phyloP scores from a whole-genome alignment of 2,888 invertebrate genomes.

The Thelaira solivaga region DNA sequence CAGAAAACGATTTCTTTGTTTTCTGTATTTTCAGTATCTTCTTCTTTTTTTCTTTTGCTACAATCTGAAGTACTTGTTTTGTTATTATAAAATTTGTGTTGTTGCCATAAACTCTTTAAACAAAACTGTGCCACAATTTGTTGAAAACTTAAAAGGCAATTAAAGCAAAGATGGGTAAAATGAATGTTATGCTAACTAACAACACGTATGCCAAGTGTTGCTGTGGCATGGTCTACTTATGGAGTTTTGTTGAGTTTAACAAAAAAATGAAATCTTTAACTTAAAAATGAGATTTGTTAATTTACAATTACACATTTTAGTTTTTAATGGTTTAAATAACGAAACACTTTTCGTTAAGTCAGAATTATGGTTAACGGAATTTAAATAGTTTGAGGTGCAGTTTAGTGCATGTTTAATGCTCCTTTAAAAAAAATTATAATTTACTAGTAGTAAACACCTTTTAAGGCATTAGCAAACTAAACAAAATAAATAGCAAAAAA shows the following conservation, averaged over 20 bases:
- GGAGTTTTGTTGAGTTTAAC: not conserved
- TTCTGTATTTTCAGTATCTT: too few relatives aligned
- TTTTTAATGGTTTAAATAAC: not conserved
- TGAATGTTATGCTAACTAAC: slow-evolving; percentile 20
- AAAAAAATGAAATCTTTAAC: too few relatives aligned
- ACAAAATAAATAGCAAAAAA: too few relatives aligned
- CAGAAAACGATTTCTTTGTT: too few relatives aligned
- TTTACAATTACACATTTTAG: not conserved
- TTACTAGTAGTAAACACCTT: slow-evolving; percentile 3
- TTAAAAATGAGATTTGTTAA: not conserved
- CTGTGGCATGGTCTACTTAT: slow-evolving; percentile 7
- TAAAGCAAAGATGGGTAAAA: slow-evolving; percentile 11
- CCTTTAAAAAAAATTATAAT: slow-evolving; percentile 11
- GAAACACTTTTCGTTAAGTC: not conserved
- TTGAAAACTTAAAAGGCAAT: slow-evolving; percentile 25
- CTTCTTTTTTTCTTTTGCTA: too few relatives aligned
- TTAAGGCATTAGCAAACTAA: not conserved
- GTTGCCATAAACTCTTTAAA: slow-evolving; percentile 12
- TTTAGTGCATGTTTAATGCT: slow-evolving; percentile 4
- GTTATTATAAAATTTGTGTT: slow-evolving; percentile 2
- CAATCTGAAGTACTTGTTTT: not conserved
- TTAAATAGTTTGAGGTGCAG: slow-evolving; percentile 31
- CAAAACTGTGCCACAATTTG: slow-evolving; percentile 35
- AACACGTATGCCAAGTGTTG: not conserved
- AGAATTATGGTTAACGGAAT: not conserved